These are phyloP conservation scores for Punctoribates punctum DNA, from an alignment of 2,888 invertebrate genomes.

Conservation along the genomic window DNA sequence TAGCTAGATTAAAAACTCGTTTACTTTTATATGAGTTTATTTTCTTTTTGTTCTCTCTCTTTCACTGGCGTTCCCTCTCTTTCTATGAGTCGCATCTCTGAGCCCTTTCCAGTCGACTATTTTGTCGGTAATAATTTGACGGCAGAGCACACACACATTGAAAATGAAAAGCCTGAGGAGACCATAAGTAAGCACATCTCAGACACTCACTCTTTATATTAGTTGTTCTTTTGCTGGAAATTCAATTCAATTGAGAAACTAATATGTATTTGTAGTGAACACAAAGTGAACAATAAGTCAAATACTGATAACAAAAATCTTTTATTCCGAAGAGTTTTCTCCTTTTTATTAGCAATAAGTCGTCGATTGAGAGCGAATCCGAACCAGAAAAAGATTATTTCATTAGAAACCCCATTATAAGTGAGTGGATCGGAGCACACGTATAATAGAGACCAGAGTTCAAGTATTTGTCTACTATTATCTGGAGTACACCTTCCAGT, in stretches of 20 bases:
- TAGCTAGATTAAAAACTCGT: slow-evolving; percentile 38
- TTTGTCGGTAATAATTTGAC: slow-evolving; percentile 25
- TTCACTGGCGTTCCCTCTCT: not conserved
- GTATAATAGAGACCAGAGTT: no score
- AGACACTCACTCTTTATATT: not conserved
- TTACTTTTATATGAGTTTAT: slow-evolving; percentile 38
- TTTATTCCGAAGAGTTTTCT: slow-evolving; percentile 9
- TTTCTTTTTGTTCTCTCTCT: slow-evolving; percentile 27
- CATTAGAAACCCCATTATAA: not conserved
- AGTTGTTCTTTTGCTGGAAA: not conserved
- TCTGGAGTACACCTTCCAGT: no score
- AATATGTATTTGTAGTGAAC: slow-evolving; percentile 5
- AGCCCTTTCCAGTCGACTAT: not conserved
- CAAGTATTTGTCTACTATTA: no score
- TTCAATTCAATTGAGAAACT: slow-evolving; percentile 16
- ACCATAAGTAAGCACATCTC: slow-evolving; percentile 14
- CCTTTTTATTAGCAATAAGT: slow-evolving; percentile 19
- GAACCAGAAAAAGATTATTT: slow-evolving; percentile 1
- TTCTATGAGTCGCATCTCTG: not conserved
- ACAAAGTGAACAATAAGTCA: not conserved
- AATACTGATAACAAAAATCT: slow-evolving; percentile 17
- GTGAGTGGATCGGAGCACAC: not conserved
- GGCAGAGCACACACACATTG: not conserved
- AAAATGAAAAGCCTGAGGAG: slow-evolving; percentile 14
- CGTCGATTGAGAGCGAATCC: not conserved